Conservation (phyloP, 1,140 invertebrate species). For the Pseudomyrmex flavicornis region DNA sequence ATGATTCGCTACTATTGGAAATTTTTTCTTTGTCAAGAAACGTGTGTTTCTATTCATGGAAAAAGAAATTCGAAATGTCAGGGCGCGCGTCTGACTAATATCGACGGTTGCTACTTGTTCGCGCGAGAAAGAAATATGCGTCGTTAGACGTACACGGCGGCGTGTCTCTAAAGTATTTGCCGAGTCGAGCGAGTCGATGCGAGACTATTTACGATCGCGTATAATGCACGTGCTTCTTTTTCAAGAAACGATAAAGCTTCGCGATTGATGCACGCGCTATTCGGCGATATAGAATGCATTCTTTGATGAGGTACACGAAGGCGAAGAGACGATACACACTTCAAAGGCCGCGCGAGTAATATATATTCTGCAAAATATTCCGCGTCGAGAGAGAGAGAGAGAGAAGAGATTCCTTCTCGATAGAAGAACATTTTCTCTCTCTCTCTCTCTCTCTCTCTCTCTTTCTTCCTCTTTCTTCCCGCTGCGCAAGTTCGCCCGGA, state of each 20-base stretch:
- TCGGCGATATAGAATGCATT: slow-evolving; percentile 28
- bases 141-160: neutral
- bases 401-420: slow-evolving; percentile 55
- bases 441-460: too few species aligned
- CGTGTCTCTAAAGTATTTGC: neutral
- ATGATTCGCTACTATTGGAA: neutral
- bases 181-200: neutral
- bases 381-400: slow-evolving; percentile 12
- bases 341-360: slow-evolving; percentile 62
- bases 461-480: neutral
- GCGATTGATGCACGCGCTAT: slow-evolving; percentile 26
- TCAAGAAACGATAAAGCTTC: slow-evolving; percentile 11
- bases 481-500: slow-evolving; percentile 28
- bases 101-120: slow-evolving; percentile 19
- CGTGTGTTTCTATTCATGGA: neutral
- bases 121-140: neutral
- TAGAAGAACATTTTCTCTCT: neutral
- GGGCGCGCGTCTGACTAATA: slow-evolving; percentile 1
- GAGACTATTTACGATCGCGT: slow-evolving; percentile 22
- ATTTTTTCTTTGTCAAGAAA: neutral
- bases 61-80: neutral
- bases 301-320: slow-evolving; percentile 49
- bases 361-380: slow-evolving; percentile 63
- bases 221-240: neutral
- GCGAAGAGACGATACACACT: slow-evolving; percentile 39